These are phyloP conservation scores for Patagioenas fasciata DNA, from an alignment of 2,113 vertebrate genomes.

Conservation along the genomic window DNA sequence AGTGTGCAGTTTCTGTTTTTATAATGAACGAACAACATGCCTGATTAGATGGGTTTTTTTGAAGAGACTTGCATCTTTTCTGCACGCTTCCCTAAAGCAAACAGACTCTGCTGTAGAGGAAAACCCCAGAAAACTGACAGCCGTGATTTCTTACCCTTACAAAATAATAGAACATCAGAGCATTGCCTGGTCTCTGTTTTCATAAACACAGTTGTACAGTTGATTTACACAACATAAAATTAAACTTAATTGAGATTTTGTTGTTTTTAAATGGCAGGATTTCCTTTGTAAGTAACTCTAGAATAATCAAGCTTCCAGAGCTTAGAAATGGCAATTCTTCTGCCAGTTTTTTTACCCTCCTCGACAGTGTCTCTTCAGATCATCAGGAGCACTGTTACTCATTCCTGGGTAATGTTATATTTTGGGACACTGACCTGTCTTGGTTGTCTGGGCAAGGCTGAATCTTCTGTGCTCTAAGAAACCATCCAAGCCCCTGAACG, in stretches of 20 bases:
- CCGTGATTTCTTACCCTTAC: not conserved
- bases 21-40: not conserved
- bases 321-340: not conserved
- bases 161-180: not conserved
- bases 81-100: not conserved
- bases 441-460: not conserved
- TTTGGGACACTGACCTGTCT: not conserved
- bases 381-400: not conserved
- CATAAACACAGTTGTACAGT: not conserved
- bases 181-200: not conserved
- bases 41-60: not conserved
- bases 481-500: not conserved
- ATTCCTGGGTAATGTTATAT: not conserved
- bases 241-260: not conserved
- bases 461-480: not conserved
- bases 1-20: not conserved
- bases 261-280: not conserved
- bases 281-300: not conserved
- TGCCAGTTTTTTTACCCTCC: not conserved
- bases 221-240: not conserved
- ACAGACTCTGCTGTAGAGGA: not conserved
- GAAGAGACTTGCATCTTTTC: not conserved
- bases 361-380: not conserved
- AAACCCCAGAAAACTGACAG: not conserved
- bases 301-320: not conserved